Conservation (phyloP, 2,113 vertebrate genomes). For the Cryptoleucopteryx plumbea region DNA sequence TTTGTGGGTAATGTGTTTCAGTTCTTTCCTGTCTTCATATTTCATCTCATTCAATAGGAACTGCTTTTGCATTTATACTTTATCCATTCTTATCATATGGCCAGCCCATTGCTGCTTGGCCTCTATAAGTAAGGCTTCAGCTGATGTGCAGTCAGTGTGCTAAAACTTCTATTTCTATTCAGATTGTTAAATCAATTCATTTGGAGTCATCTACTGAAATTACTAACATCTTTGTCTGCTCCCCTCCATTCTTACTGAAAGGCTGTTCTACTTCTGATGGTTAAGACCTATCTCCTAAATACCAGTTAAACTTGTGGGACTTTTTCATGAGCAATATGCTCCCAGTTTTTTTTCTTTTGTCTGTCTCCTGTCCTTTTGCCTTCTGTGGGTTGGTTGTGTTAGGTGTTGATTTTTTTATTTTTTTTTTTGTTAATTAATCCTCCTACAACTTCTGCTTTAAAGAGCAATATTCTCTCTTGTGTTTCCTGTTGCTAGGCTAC, state of each 20-base stretch:
- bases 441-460: not conserved
- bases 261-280: not conserved
- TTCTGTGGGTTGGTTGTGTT: not conserved
- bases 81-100: not conserved
- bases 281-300: not conserved
- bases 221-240: not conserved
- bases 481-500: constrained; percentile 17
- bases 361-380: not conserved
- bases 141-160: not conserved
- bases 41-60: not conserved
- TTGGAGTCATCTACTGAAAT: not conserved
- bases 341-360: not conserved
- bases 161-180: not conserved
- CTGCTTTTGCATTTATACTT: not conserved
- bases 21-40: not conserved
- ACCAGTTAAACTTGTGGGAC: not conserved
- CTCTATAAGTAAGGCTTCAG: not conserved
- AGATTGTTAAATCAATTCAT: not conserved
- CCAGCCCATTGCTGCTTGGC: not conserved
- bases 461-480: not conserved
- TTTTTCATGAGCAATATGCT: not conserved
- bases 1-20: not conserved
- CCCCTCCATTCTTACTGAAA: not conserved
- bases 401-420: not conserved
- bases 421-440: not conserved